phyloP scores from a whole-genome alignment of 1,140 invertebrate genomes.

The Eriosoma lanigerum region DNA sequence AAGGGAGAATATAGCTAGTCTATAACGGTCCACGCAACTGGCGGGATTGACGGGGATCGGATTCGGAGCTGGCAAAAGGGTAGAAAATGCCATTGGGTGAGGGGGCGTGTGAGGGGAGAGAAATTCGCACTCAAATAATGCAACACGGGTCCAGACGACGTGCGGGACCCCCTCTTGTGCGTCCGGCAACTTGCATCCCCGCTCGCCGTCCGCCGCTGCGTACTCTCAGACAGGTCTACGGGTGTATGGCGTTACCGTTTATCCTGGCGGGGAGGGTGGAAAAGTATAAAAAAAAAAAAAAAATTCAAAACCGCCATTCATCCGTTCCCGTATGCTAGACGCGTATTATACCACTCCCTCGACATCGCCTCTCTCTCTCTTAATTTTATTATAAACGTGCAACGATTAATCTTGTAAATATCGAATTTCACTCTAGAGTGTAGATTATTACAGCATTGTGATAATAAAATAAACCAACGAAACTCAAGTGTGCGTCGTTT shows the following conservation, averaged over 20 bases:
- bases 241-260: not conserved
- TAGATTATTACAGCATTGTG: too few species aligned
- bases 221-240: slow-evolving; percentile 38
- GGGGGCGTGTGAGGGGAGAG: not conserved
- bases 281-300: not conserved
- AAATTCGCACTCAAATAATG: slow-evolving; percentile 41
- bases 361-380: too few species aligned
- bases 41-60: not conserved
- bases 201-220: slow-evolving; percentile 12
- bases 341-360: too few species aligned
- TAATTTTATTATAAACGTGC: too few species aligned
- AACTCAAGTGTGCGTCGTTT: too few species aligned
- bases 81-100: not conserved
- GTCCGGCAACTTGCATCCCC: not conserved
- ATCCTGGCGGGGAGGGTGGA: not conserved
- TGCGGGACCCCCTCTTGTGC: slow-evolving; percentile 4
- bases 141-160: slow-evolving; percentile 33
- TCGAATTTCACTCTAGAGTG: too few species aligned
- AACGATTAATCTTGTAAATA: too few species aligned
- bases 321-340: too few species aligned
- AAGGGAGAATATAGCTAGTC: too few species aligned
- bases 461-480: too few species aligned
- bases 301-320: too few species aligned
- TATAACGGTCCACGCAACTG: too few species aligned
- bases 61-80: not conserved